Conservation (phyloP, 1,140 invertebrate genomes). For the Nasonia longicornis region DNA sequence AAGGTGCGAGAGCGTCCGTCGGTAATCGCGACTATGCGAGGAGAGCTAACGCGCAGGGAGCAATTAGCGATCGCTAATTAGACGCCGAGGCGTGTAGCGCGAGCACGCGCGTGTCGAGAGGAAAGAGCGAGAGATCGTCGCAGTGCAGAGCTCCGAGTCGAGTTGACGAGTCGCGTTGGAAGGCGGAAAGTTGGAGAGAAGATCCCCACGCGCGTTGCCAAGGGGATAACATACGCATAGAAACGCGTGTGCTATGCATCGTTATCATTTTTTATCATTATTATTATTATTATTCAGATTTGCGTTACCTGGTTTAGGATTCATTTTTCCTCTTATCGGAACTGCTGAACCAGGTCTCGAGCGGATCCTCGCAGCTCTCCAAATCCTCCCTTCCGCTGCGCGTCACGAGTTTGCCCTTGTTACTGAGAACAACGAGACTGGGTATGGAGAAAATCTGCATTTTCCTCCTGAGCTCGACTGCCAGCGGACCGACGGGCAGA, state of each 20-base stretch:
- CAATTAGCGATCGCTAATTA: constrained; percentile 37
- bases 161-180: not conserved
- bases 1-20: not conserved
- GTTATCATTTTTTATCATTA: no score
- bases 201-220: not conserved
- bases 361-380: constrained; percentile 38
- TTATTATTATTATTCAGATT: not conserved
- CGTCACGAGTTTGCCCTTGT: constrained; percentile 45
- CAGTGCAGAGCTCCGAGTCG: not conserved
- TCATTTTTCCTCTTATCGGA: constrained; percentile 9
- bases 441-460: constrained; percentile 48
- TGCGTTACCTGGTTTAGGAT: not conserved
- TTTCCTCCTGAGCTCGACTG: constrained; percentile 42
- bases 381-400: constrained; percentile 43
- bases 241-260: not conserved
- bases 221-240: not conserved
- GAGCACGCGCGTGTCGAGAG: not conserved
- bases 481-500: constrained; percentile 44
- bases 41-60: not conserved
- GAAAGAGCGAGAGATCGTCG: no score
- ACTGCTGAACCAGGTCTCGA: constrained; percentile 44
- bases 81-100: not conserved
- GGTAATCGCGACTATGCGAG: not conserved
- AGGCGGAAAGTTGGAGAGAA: not conserved
- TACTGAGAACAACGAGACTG: constrained; percentile 38